A percentile compares a stretch with the other conserved stretches of the same genome.
These are phyloP conservation scores for Aspidoscelis tigris DNA, from an alignment of 2,113 vertebrate genomes.

Conservation along the genomic window DNA sequence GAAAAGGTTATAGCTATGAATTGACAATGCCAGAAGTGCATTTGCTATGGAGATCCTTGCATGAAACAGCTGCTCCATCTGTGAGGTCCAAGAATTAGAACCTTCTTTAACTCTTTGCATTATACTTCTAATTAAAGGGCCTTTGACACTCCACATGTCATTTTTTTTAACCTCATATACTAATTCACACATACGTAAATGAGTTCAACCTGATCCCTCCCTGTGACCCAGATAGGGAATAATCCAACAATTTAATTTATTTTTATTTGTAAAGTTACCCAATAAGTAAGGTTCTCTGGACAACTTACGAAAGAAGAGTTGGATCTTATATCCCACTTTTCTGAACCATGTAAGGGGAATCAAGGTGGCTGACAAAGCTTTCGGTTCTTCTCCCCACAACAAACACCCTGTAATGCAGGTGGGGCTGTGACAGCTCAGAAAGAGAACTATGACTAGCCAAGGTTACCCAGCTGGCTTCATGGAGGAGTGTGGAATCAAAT, in stretches of 20 bases:
- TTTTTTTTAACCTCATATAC: conserved; percentile 50
- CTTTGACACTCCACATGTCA: neutral
- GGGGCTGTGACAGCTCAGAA: too few species aligned
- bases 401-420: too few species aligned
- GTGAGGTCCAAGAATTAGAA: neutral
- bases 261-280: neutral
- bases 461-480: too few species aligned
- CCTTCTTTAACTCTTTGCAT: conserved; percentile 1
- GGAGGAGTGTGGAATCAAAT: too few species aligned
- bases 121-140: conserved; percentile 17
- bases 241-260: conserved; percentile 54
- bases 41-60: neutral
- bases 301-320: too few species aligned
- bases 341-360: too few species aligned
- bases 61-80: neutral
- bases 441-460: too few species aligned
- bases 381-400: too few species aligned
- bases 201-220: conserved; percentile 13
- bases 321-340: too few species aligned
- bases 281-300: too few species aligned
- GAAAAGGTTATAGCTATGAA: neutral
- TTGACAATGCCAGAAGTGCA: neutral
- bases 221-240: conserved; percentile 29
- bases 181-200: neutral
- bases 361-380: too few species aligned